Conservation (phyloP, 2,113 vertebrate genomes). For the Mellivora capensis region DNA sequence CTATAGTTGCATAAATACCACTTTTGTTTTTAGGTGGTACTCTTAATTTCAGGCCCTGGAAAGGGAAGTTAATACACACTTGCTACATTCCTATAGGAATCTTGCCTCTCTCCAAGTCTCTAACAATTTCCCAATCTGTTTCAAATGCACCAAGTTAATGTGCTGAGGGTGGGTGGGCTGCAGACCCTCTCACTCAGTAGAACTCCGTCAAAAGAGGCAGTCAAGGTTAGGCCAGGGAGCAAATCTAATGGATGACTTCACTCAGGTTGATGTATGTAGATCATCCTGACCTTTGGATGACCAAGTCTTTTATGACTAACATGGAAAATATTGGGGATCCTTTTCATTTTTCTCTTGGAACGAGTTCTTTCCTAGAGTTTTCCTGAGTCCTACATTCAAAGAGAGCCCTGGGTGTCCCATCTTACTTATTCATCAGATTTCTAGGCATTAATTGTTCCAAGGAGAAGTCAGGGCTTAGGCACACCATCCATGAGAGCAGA, state of each 20-base stretch:
- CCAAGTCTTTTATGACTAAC: neutral
- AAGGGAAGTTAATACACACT: neutral
- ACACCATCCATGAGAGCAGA: fast-evolving
- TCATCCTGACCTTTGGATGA: neutral
- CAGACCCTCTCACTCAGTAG: neutral
- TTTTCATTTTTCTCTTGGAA: neutral
- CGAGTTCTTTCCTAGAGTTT: neutral
- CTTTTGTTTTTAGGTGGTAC: neutral
- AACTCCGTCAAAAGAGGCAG: neutral
- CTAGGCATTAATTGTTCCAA: neutral
- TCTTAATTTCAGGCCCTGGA: neutral
- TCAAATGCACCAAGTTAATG: neutral
- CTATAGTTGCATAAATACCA: too few species aligned
- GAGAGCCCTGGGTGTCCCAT: neutral
- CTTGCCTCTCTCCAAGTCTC: neutral
- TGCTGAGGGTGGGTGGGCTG: too few species aligned
- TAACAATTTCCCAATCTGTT: neutral
- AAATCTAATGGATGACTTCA: neutral
- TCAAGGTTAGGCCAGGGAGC: neutral
- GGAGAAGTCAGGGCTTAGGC: neutral
- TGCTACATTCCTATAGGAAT: neutral
- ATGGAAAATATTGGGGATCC: neutral
- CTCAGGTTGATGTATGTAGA: neutral
- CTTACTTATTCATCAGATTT: neutral
- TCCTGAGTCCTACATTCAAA: neutral